A percentile compares a stretch with the other conserved stretches of the same genome.
Conservation (phyloP, 2,797 vertebrate species). For the Enteromius mattozi region DNA sequence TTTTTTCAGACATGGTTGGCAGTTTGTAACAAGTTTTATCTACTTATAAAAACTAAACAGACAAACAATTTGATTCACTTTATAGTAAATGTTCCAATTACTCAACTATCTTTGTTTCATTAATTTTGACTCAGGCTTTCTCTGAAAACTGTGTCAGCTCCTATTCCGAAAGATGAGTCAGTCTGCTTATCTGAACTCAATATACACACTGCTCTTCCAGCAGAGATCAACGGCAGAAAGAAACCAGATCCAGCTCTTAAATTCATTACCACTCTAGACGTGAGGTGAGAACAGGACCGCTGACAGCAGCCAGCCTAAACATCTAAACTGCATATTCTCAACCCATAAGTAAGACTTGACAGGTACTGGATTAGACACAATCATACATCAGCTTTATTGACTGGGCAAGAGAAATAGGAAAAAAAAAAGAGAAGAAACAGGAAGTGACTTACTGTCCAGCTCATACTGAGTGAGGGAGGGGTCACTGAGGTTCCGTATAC, state of each 20-base stretch:
- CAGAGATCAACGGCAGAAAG: constrained; percentile 2
- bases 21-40: not conserved
- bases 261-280: constrained; percentile 13
- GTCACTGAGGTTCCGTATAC: constrained; percentile 83
- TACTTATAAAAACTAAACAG: constrained; percentile 33
- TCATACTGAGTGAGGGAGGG: constrained; percentile 84
- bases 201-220: constrained; percentile 18
- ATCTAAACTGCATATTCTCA: constrained; percentile 1
- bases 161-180: not conserved
- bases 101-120: not conserved
- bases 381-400: constrained; percentile 1
- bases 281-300: constrained; percentile 9
- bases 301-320: constrained; percentile 29
- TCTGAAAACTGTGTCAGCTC: not conserved
- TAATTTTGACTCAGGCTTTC: not conserved
- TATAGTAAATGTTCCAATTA: not conserved
- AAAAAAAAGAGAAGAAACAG: constrained; percentile 14
- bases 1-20: not conserved
- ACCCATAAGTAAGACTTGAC: not conserved
- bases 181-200: constrained; percentile 27
- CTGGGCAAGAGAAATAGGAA: not conserved
- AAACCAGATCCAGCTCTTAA: constrained; percentile 14
- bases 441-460: constrained; percentile 74
- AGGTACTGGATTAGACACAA: not conserved
- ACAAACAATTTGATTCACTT: not conserved